Conservation (phyloP, 1,140 invertebrate genomes). For the Maniola jurtina region DNA sequence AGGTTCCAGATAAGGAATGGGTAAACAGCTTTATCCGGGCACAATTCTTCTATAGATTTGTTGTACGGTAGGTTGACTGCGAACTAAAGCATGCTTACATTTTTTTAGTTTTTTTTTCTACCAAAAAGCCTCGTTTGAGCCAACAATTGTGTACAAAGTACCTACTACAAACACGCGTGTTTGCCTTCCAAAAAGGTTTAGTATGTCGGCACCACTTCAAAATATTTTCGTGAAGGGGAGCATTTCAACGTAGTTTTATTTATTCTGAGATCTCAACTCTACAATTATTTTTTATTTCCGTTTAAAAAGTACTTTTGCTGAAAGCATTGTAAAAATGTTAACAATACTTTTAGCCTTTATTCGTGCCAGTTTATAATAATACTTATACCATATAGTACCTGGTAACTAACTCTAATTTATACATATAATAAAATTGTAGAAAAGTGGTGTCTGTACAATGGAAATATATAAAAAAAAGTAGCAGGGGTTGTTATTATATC, state of each 20-base stretch:
- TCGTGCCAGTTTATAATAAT: too few species aligned
- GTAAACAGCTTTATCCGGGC: slow-evolving; percentile 18
- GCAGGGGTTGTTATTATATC: too few species aligned
- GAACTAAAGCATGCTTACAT: slow-evolving; percentile 34
- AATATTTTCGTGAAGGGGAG: slow-evolving; percentile 48
- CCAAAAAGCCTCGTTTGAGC: slow-evolving; percentile 47
- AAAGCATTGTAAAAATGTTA: too few species aligned
- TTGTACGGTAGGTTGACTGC: slow-evolving; percentile 48
- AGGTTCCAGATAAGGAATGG: slow-evolving; percentile 25
- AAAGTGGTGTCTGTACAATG: too few species aligned
- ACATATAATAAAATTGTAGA: too few species aligned
- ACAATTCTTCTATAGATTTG: slow-evolving; percentile 39
- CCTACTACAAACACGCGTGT: slow-evolving; percentile 55
- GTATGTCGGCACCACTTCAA: slow-evolving; percentile 49
- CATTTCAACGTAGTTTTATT: background rate
- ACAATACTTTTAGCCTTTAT: too few species aligned
- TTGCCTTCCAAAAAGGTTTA: slow-evolving; percentile 60
- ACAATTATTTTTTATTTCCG: too few species aligned
- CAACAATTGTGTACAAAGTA: slow-evolving; percentile 55
- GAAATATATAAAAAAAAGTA: too few species aligned
- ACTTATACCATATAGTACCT: too few species aligned
- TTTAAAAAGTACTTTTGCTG: too few species aligned
- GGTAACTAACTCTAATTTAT: too few species aligned
- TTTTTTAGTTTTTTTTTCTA: slow-evolving; percentile 34
- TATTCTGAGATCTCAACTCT: background rate